Conservation (phyloP, 2,113 vertebrate species). For the Pollimyrus isidori region DNA sequence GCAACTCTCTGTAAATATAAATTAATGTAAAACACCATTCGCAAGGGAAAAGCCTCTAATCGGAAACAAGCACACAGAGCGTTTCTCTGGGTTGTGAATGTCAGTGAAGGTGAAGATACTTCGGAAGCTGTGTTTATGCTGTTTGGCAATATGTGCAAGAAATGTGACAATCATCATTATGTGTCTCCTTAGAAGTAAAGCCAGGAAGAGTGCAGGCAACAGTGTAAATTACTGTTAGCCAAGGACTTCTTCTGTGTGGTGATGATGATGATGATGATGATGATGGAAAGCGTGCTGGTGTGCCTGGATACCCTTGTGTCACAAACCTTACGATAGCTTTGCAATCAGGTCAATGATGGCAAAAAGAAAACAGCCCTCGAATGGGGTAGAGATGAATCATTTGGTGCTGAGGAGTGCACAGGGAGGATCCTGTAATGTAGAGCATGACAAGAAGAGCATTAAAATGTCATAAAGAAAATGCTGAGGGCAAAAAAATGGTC, state of each 20-base stretch:
- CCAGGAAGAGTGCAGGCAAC: not conserved
- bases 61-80: not conserved
- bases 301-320: not conserved
- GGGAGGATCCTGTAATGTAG: not conserved
- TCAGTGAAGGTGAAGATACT: not conserved
- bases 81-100: not conserved
- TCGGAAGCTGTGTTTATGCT: not conserved
- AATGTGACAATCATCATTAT: not conserved
- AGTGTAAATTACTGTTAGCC: not conserved
- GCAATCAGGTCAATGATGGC: not conserved
- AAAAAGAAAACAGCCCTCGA: not conserved
- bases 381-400: not conserved
- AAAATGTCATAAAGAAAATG: not conserved
- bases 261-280: not conserved
- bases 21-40: not conserved
- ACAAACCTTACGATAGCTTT: not conserved
- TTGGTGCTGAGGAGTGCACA: not conserved
- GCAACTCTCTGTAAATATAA: not conserved
- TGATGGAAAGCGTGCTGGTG: not conserved
- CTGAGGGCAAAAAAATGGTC: not conserved
- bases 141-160: not conserved
- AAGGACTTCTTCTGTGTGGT: not conserved
- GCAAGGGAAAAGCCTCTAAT: not conserved
- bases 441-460: not conserved
- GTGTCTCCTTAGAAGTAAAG: not conserved